Evolutionary conservation across 2,888 invertebrate species (phyloP).

Genomic region (Heterodera filipjevi): DNA sequence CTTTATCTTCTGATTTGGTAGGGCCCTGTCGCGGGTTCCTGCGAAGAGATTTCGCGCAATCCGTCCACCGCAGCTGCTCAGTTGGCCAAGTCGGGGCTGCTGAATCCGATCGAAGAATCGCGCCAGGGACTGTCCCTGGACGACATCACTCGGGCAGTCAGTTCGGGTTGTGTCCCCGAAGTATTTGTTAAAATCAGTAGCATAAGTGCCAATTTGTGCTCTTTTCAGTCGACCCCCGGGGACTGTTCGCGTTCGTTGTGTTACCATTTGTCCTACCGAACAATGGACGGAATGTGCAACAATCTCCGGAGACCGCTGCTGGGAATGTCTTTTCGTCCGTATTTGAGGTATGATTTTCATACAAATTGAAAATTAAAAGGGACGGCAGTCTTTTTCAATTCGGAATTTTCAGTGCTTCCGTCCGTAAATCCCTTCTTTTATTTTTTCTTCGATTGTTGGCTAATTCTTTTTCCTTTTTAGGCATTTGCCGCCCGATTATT

Average conservation of each 20-base stretch:
- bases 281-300: conserved; percentile 65
- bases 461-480: conserved; percentile 35
- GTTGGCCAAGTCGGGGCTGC: conserved; percentile 36
- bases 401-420: no score
- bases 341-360: conserved; percentile 24
- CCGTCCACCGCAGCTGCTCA: conserved; percentile 42
- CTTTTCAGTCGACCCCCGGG: conserved; percentile 50
- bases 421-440: background rate
- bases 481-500: conserved; percentile 54
- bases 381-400: no score
- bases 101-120: conserved; percentile 48
- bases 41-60: conserved; percentile 40
- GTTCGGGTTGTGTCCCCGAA: conserved; percentile 60
- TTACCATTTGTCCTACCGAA: conserved; percentile 59
- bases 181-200: conserved; percentile 27
- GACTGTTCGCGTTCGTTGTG: conserved; percentile 59
- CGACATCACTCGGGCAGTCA: conserved; percentile 60
- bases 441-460: background rate
- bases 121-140: conserved; percentile 53
- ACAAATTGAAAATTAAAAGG: background rate
- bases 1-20: background rate
- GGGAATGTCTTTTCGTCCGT: conserved; percentile 63
- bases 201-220: conserved; percentile 41
- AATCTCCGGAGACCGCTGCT: conserved; percentile 57
- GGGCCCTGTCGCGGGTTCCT: conserved; percentile 32